Conservation (phyloP, 2,888 invertebrate species). For the Agonum fuliginosum region DNA sequence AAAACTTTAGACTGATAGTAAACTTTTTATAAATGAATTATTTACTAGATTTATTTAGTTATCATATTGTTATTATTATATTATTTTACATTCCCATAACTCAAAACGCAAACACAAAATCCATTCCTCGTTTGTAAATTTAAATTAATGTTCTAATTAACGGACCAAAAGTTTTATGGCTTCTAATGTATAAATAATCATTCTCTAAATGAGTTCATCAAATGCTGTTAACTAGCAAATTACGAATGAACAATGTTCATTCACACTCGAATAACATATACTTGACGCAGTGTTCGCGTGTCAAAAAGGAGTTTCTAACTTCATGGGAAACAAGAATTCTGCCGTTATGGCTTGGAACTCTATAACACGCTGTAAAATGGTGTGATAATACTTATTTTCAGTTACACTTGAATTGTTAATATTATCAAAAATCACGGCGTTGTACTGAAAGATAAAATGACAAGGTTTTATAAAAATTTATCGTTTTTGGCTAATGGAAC, state of each 20-base stretch:
- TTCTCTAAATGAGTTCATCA: neutral
- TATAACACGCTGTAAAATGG: slow-evolving; percentile 54
- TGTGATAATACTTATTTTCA: slow-evolving; percentile 55
- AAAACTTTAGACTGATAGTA: no score
- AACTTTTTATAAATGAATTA: no score
- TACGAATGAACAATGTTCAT: slow-evolving; percentile 24
- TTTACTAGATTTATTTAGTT: no score
- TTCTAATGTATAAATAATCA: neutral
- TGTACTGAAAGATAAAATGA: no score
- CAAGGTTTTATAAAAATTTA: no score
- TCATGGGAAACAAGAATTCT: slow-evolving; percentile 51
- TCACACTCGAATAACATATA: neutral
- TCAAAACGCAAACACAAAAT: no score
- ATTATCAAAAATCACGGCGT: slow-evolving; percentile 50
- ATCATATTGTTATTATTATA: no score
- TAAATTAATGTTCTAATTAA: slow-evolving; percentile 2
- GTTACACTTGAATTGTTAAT: slow-evolving; percentile 49
- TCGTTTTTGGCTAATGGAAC: no score
- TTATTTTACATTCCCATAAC: no score
- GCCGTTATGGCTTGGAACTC: slow-evolving; percentile 44
- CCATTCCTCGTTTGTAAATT: no score
- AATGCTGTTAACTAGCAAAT: neutral
- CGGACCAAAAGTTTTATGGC: neutral
- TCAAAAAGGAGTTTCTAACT: slow-evolving; percentile 17
- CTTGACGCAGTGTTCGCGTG: slow-evolving; percentile 53